Percentiles rank a stretch among this genome's conserved stretches.
These are phyloP conservation scores for Protonibea diacanthus DNA, from an alignment of 2,797 vertebrate species.

Conservation along the genomic window DNA sequence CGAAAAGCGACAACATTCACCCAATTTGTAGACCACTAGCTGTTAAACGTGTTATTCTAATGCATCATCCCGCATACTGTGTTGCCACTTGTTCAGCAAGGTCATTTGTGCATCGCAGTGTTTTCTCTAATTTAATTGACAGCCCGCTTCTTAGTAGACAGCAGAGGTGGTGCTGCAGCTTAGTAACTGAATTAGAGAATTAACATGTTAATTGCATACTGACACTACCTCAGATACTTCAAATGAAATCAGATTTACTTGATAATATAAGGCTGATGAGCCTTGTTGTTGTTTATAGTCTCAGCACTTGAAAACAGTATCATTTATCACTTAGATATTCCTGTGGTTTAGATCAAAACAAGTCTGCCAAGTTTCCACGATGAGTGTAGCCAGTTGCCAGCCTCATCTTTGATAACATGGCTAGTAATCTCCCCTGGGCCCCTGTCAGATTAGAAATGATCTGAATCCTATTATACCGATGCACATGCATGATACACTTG, in stretches of 20 bases:
- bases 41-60: neutral
- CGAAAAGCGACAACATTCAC: neutral
- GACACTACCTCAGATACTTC: neutral
- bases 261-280: slow-evolving; percentile 5
- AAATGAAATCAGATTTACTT: neutral
- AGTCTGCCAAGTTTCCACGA: slow-evolving; percentile 60
- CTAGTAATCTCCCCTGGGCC: slow-evolving; percentile 51
- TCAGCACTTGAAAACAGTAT: slow-evolving; percentile 41
- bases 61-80: neutral
- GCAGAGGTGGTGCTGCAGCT: slow-evolving; percentile 36
- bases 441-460: slow-evolving; percentile 72
- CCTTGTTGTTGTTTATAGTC: slow-evolving; percentile 13
- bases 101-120: slow-evolving; percentile 63
- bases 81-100: slow-evolving; percentile 52
- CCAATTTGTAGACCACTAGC: neutral
- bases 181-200: slow-evolving; percentile 13
- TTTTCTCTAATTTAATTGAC: slow-evolving; percentile 47
- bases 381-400: slow-evolving; percentile 39
- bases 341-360: slow-evolving; percentile 52
- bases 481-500: slow-evolving; percentile 47
- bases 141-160: slow-evolving; percentile 20
- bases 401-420: slow-evolving; percentile 66
- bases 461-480: slow-evolving; percentile 66
- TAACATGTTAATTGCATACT: neutral
- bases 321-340: slow-evolving; percentile 48